phyloP scores from a whole-genome alignment of 2,888 invertebrate species.

The Thecophora atra region DNA sequence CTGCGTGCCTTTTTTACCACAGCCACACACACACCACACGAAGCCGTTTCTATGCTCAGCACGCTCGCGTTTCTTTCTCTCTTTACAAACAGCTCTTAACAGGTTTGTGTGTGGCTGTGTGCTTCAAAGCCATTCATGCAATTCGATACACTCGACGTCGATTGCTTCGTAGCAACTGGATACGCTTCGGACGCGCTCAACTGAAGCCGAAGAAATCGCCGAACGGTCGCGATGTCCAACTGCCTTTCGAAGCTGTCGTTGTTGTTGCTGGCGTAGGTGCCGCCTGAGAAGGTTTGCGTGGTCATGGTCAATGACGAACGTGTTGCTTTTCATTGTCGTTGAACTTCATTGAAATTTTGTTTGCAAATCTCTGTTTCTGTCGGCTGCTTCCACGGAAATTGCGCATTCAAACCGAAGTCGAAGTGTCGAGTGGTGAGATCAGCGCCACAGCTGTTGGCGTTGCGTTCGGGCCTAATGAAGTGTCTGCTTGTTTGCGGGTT shows the following conservation, averaged over 20 bases:
- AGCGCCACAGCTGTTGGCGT: not conserved
- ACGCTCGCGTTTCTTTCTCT: constrained; percentile 10
- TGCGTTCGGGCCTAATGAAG: not conserved
- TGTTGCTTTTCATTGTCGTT: constrained; percentile 42
- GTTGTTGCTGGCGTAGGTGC: constrained; percentile 23
- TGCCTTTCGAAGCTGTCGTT: constrained; percentile 32
- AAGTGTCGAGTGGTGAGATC: constrained; percentile 11
- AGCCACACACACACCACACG: not conserved
- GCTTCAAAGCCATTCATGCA: constrained; percentile 36
- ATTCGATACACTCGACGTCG: constrained; percentile 35
- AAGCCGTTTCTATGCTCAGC: not conserved
- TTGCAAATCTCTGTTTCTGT: constrained; percentile 23
- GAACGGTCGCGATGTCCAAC: not conserved
- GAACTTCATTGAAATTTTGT: constrained; percentile 43
- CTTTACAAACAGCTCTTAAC: constrained; percentile 23
- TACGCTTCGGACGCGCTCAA: constrained; percentile 56
- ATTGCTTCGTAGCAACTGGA: constrained; percentile 41
- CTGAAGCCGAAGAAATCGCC: constrained; percentile 54
- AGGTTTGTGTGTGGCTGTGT: constrained; percentile 6
- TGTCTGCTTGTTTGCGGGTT: not conserved
- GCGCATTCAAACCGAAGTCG: not conserved
- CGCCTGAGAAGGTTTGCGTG: constrained; percentile 41
- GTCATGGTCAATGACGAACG: constrained; percentile 50
- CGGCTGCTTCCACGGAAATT: constrained; percentile 5
- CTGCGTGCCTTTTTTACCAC: constrained; percentile 11